Evolutionary conservation across 2,888 invertebrate species (phyloP).

Genomic region (Prenolepis imparis): DNA sequence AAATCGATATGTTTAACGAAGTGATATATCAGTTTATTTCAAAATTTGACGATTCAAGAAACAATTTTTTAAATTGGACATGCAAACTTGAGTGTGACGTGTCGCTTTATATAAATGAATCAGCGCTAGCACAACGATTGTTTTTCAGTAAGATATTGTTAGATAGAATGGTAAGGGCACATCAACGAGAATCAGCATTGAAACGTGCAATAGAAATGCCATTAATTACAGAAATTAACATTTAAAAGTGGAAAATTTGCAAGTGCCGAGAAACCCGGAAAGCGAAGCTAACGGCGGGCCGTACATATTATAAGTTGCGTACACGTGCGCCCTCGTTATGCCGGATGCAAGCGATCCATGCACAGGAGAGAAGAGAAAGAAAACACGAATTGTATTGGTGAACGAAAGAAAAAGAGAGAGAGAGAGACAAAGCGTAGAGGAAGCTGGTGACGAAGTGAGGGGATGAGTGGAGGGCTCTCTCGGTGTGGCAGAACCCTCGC

Average conservation of each 20-base stretch:
- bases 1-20: not conserved
- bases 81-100: not conserved
- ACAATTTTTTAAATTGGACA: not conserved
- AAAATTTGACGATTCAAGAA: not conserved
- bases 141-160: slow-evolving; percentile 37
- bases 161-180: slow-evolving; percentile 18
- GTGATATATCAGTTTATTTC: too few species aligned
- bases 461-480: slow-evolving; percentile 40
- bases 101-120: slow-evolving; percentile 30
- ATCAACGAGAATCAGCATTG: slow-evolving; percentile 5
- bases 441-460: slow-evolving; percentile 2
- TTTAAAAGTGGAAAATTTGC: slow-evolving; percentile 80
- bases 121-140: slow-evolving; percentile 31
- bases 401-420: slow-evolving; percentile 11
- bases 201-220: slow-evolving; percentile 51
- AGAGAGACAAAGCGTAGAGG: slow-evolving; percentile 48
- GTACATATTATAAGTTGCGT: slow-evolving; percentile 68
- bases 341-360: slow-evolving; percentile 57
- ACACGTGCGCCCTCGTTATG: slow-evolving; percentile 72
- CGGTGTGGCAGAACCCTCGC: slow-evolving; percentile 69
- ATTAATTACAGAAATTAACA: slow-evolving; percentile 80
- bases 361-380: slow-evolving; percentile 48
- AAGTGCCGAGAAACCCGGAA: slow-evolving; percentile 73
- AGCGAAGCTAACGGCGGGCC: slow-evolving; percentile 59
- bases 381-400: slow-evolving; percentile 31